Percentiles rank a stretch among this genome's conserved stretches.
These are phyloP conservation scores for Podilymbus podiceps DNA, from an alignment of 2,113 vertebrate species.

Conservation along the genomic window DNA sequence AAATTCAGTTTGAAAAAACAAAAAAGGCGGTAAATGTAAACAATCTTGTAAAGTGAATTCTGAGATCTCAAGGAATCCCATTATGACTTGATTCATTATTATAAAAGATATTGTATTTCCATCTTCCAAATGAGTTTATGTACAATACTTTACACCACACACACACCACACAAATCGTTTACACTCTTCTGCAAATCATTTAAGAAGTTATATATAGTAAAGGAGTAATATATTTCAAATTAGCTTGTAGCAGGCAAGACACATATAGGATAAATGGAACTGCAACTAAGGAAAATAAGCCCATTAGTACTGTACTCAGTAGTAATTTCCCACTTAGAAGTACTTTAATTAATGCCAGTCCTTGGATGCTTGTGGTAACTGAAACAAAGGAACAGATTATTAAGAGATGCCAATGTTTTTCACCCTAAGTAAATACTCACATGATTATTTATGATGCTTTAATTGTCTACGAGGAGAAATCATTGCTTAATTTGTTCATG, in stretches of 20 bases:
- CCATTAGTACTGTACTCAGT: background rate
- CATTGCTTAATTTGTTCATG: background rate
- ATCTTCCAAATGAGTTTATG: background rate
- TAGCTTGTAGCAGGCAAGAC: background rate
- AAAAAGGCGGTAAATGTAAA: background rate
- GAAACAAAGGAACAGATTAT: background rate
- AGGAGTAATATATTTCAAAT: background rate
- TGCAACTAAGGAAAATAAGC: background rate
- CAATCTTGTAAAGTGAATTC: background rate
- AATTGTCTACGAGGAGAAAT: background rate
- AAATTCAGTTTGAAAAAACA: background rate
- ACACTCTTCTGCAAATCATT: background rate
- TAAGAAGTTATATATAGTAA: background rate
- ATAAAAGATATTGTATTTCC: background rate
- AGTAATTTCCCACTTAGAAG: background rate
- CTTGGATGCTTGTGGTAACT: background rate
- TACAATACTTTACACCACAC: background rate
- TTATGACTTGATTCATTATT: background rate
- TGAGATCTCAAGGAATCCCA: background rate
- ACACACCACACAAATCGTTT: background rate
- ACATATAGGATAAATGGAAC: background rate
- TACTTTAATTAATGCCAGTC: background rate
- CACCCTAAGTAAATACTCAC: background rate
- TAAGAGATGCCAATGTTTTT: background rate
- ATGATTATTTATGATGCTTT: background rate